phyloP scores from a whole-genome alignment of 2,797 vertebrate species.

The Percopsis omiscomaycus region DNA sequence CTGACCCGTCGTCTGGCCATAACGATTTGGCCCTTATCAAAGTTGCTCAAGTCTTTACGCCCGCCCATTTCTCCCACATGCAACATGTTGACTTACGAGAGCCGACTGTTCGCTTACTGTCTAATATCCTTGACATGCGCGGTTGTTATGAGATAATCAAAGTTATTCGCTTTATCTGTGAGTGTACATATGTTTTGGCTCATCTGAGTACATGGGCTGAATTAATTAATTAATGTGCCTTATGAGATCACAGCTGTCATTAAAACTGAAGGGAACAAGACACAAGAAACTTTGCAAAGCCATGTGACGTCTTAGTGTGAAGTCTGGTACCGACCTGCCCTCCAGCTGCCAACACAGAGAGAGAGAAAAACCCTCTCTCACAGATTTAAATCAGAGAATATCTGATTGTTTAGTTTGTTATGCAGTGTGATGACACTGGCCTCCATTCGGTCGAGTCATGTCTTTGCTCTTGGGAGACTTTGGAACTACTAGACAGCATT shows the following conservation, averaged over 20 bases:
- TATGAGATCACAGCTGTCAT: constrained; percentile 2
- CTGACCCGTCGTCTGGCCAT: no score
- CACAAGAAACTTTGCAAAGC: constrained; percentile 32
- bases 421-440: constrained; percentile 68
- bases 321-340: constrained; percentile 43
- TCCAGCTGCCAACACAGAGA: constrained; percentile 31
- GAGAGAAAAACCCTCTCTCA: constrained; percentile 41
- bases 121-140: no score
- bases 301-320: constrained; percentile 32
- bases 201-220: background rate
- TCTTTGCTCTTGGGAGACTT: constrained; percentile 39
- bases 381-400: constrained; percentile 42
- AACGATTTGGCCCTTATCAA: no score
- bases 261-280: constrained; percentile 13
- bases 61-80: no score
- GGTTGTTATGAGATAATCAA: no score
- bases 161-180: no score
- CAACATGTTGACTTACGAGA: no score
- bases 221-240: background rate
- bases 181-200: no score
- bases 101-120: no score
- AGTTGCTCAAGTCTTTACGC: no score
- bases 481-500: constrained; percentile 18
- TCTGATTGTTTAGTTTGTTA: constrained; percentile 71
- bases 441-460: constrained; percentile 56